These are phyloP conservation scores for Hyperoplus lanceolatus DNA, from an alignment of 2,797 vertebrate species.

Conservation along the genomic window DNA sequence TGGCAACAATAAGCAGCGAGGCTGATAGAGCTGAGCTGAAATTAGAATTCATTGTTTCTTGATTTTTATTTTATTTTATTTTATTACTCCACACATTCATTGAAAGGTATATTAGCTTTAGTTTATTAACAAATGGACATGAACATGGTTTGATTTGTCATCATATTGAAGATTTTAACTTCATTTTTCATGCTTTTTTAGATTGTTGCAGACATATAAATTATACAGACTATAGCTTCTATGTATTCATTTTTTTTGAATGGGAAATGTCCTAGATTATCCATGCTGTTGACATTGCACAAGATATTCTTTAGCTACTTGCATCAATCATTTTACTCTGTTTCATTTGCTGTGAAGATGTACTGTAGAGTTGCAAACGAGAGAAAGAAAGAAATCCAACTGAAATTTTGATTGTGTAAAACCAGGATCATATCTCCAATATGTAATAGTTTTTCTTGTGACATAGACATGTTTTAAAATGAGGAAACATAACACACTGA, in stretches of 20 bases:
- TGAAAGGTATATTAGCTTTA: too few relatives aligned
- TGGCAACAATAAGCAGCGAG: background rate
- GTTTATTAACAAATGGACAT: background rate
- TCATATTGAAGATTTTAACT: background rate
- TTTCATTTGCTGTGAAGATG: background rate
- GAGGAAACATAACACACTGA: background rate
- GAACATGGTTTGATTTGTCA: slow-evolving; percentile 2
- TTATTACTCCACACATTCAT: too few relatives aligned
- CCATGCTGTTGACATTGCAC: background rate
- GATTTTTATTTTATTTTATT: too few relatives aligned
- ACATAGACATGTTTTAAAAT: background rate
- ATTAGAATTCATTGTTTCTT: background rate
- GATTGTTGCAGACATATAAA: background rate
- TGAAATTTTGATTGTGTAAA: background rate
- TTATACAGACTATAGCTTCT: background rate
- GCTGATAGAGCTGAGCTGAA: background rate
- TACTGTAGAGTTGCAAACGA: background rate
- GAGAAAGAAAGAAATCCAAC: background rate
- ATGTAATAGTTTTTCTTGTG: background rate
- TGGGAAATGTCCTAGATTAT: background rate
- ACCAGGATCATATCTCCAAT: background rate
- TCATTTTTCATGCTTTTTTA: background rate
- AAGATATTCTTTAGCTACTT: background rate
- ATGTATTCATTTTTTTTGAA: background rate
- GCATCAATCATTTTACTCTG: background rate